Evolutionary conservation across 2,888 invertebrate species (phyloP), one percentile per base, ranked within the genome.

Genomic region (Melanchra persicariae): DNA sequence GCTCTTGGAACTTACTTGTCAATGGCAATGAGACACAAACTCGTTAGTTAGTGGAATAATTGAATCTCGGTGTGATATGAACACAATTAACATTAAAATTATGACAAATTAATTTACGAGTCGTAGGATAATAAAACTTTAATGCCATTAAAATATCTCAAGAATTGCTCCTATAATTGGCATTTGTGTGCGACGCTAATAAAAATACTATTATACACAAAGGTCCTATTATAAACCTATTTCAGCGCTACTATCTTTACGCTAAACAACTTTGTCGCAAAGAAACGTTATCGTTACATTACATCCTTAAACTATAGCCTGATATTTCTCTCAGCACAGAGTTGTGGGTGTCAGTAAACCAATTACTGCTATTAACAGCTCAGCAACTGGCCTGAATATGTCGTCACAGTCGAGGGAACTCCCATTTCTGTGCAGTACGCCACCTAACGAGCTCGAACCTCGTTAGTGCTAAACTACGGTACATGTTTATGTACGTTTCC

Each of bases 371-470:
- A 80, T 85, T 81, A 87, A 78, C 84, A 82, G 81, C 79, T 83
- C 77, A 76, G 71, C 68, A 70, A 72, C 77, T 74, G 64, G 63
- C 73, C 77, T 83, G 78, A 80, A 85, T 74, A 73, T 83, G 77
- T 72, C 82, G 83, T 83, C 86, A 83, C 84, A 85, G 85, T 80
- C 62, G 76, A 81, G 67, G 82, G 69, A 74, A 73, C 70, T 70
- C 70, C 67, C 67, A 80, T 74, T 85, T 77, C 83, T 79, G 74
- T 70, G 70, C 73, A 70, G 47, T 67, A 62, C 80, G 77, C 75
- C 64, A 72, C 71, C 82, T 89, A 89, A 89, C 87, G 89, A 89
- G 86, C 77, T 81, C 61, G 63, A 63, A 78, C 71, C 87, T 89
- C 87, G 85, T 89, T 88, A 89, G 85, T 77, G 80, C 64, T 79